Base-by-base conservation (phyloP, 2,888 invertebrate species). In the Synergus laeviventris region DNA sequence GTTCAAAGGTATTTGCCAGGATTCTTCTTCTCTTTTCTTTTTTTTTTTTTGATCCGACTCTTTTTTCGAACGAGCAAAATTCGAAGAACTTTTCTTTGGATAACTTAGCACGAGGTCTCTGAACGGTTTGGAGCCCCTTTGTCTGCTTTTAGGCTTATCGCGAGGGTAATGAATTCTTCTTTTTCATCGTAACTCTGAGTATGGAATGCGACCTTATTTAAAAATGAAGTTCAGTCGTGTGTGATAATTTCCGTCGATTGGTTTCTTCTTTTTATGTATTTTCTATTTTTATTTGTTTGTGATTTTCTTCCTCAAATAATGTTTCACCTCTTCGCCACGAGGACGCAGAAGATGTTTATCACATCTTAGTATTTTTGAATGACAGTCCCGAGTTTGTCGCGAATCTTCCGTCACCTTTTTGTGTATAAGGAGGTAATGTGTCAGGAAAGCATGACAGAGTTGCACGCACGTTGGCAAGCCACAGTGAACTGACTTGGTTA, bases 401-500 rank as follows among this genome's bases (percentile, higher is more conserved):
- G 8, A 31, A 49, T 24, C 21, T 45, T 66, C 42, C 31, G 11
- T 24, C 49, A 49, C 45, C 31, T 66, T 70, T 31, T 59, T 61
- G 42, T 73, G 70, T 62, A 77, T 56, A 42, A 24, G 74, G 18
- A 60, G 78, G 77, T 80, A 80, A 82, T 81, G 81, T 81, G 82
- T 81, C 78, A 83, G 84, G 79, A 82, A 83, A 76, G 84, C 82
- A 77, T 78, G 81, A 74, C 78, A 78, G 80, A 79, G 78, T 66
- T 82, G 83, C 83, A 82, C 82, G 84, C 84, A 82, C 85, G 87
- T 84, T 86, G 88, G 86, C 87, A 86, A 87, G 85, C 86, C 83
- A 83, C 85, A 87, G 85, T 86, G 85, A 86, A 89, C 87, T 88
- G 89, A 88, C 86, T 84, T 84, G 82, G 80, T 81, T 81, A 80